Percentiles rank a stretch among this genome's conserved stretches.
These are phyloP conservation scores for Oopsacas minuta DNA, from an alignment of 37 sponge, comb jelly and placozoan genomes.

Conservation along the genomic window DNA sequence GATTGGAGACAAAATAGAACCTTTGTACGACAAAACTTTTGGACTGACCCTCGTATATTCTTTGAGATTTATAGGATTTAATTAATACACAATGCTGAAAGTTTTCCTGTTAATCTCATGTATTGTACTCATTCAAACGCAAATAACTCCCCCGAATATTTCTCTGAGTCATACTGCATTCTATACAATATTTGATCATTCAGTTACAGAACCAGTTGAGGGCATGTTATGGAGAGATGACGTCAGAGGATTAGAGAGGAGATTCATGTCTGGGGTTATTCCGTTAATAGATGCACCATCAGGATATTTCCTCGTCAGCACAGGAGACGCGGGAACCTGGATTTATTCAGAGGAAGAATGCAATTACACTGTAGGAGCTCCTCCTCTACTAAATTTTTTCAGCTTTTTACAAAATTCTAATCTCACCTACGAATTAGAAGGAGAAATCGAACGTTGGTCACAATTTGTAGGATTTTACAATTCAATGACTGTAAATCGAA, in stretches of 20 bases:
- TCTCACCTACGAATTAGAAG: background rate
- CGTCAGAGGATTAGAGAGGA: background rate
- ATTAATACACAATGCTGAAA: too few relatives aligned
- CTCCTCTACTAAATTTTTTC: background rate
- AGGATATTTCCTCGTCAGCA: background rate
- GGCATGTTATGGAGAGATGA: background rate
- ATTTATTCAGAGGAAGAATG: background rate
- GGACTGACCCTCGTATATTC: too few relatives aligned
- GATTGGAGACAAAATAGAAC: too few relatives aligned
- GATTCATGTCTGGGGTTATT: background rate
- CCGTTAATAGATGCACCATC: constrained; percentile 5
- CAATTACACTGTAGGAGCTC: background rate
- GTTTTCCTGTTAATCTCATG: too few relatives aligned
- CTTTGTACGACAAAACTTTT: too few relatives aligned
- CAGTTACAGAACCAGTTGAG: background rate
- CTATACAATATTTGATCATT: background rate
- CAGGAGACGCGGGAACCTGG: background rate
- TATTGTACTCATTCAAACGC: background rate
- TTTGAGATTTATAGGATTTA: too few relatives aligned
- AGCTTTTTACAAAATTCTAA: background rate
- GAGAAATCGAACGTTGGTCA: background rate
- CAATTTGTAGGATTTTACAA: background rate
- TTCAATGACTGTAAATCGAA: background rate
- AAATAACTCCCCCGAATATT: background rate
- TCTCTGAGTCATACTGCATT: background rate